phyloP scores from a whole-genome alignment of 1,140 invertebrate species.

The Ylistrum balloti region DNA sequence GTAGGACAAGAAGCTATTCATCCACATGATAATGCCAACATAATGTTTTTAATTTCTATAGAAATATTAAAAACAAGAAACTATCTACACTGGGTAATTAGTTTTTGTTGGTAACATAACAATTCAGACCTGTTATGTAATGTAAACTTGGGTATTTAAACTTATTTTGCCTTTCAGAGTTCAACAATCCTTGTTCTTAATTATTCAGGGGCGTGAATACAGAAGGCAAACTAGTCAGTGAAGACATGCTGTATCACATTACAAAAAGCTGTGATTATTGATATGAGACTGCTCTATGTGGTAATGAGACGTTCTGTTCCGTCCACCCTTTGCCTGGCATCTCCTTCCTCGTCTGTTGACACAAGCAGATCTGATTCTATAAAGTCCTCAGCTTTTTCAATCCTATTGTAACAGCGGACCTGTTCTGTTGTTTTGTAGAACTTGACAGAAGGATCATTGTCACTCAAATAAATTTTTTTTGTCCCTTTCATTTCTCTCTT shows the following conservation, averaged over 20 bases:
- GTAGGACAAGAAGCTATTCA: no score
- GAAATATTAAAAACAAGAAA: no score
- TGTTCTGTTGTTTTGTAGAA: slow-evolving; percentile 72
- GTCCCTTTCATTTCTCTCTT: slow-evolving; percentile 85
- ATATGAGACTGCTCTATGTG: not conserved
- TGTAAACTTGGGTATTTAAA: no score
- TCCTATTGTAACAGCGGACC: slow-evolving; percentile 82
- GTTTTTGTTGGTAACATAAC: no score
- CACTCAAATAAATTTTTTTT: slow-evolving; percentile 82
- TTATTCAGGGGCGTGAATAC: not conserved
- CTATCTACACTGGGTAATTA: no score
- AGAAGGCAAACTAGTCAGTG: not conserved
- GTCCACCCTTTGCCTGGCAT: slow-evolving; percentile 59
- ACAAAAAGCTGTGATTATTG: not conserved
- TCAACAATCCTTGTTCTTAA: no score
- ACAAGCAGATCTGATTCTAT: slow-evolving; percentile 84
- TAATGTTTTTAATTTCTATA: no score
- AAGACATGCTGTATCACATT: not conserved
- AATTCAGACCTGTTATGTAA: no score
- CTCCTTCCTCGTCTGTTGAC: slow-evolving; percentile 84
- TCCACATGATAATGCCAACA: no score
- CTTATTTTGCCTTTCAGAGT: no score
- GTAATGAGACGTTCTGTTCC: slow-evolving; percentile 54
- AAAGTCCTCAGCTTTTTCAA: slow-evolving; percentile 82
- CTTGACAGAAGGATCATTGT: slow-evolving; percentile 69